Base-by-base conservation (phyloP, 2,888 invertebrate species). In the Yponomeuta evonymella region DNA sequence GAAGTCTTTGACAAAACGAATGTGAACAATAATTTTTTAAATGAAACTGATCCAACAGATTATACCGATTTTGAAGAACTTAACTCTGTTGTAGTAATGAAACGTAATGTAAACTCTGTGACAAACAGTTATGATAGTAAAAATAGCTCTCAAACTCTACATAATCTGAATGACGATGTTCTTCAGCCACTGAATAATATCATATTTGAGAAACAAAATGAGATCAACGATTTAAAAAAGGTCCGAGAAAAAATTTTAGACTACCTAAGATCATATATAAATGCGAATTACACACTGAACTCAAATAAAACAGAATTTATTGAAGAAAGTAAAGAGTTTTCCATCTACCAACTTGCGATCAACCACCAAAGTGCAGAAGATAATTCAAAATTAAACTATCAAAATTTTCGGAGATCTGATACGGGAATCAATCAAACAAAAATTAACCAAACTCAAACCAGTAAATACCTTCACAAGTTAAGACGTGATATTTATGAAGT, bases 401-500 rank as follows among this genome's bases (percentile, higher is more conserved):
- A 2, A 8, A 58, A 12, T 58, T 58, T 58, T 15, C 12, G 51
- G 15, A 12, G 15, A 15, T 3, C 12, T 15, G 51, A 58, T 58
- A 15, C 12, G 12, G 15, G 15, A 58, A 58, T 15, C 6, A 58
- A 58, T 15, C 3, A 58, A 12, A 58, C 15, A 2, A 58, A 15
- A 15, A 15, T 3, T 15, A 58, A 15, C 51, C 15, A 58, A 58
- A 58, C 51, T 3, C 12, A 58, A 58, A 15, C 51, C 15, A 58
- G 15, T 58, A 58, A 58, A 58, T 58, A 58, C 51, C 2, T 58
- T 29, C 29, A 11, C 12, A 65, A 86, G 76, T 73, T 89, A n/a
- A 85, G 84, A 80, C 75, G 70, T 43, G 86, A 89, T 72, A 80
- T 89, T 48, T 80, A 81, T 43, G 82, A 83, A 76, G 84, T 87